phyloP scores from a whole-genome alignment of 2,888 invertebrate species.

The Lithophane ornitopus region DNA sequence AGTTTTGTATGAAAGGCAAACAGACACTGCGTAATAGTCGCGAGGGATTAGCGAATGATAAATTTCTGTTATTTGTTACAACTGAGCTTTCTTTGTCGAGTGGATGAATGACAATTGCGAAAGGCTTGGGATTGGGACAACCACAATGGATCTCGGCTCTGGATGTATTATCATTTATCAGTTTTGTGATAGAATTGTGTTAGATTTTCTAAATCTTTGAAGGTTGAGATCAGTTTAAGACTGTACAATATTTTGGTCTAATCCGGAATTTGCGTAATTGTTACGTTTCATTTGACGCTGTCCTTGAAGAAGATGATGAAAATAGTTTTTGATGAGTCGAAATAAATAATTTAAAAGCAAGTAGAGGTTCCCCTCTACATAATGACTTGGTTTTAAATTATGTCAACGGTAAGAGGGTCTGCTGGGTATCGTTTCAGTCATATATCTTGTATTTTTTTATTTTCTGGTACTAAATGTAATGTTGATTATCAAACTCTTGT shows the following conservation, averaged over 20 bases:
- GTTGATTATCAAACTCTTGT: background rate
- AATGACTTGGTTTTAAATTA: too few species aligned
- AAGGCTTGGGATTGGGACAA: slow-evolving; percentile 64
- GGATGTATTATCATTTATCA: slow-evolving; percentile 67
- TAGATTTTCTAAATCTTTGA: slow-evolving; percentile 23
- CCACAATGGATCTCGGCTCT: slow-evolving; percentile 54
- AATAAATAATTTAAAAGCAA: background rate
- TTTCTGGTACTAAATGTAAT: background rate
- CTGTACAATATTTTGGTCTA: slow-evolving; percentile 20
- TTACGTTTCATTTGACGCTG: background rate
- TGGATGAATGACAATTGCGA: slow-evolving; percentile 78
- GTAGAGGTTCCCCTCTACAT: background rate
- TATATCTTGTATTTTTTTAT: background rate
- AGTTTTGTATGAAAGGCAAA: slow-evolving; percentile 66
- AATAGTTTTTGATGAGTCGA: background rate
- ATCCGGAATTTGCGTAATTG: slow-evolving; percentile 1
- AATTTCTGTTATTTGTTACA: slow-evolving; percentile 76
- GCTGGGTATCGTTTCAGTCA: background rate
- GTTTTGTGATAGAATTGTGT: slow-evolving; percentile 75
- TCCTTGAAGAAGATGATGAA: background rate
- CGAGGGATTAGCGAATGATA: slow-evolving; percentile 74
- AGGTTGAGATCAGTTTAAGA: slow-evolving; percentile 25
- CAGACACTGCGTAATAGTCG: slow-evolving; percentile 70
- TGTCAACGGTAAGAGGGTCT: background rate
- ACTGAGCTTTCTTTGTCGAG: slow-evolving; percentile 73